Evolutionary conservation across 2,113 vertebrate genomes (phyloP), one percentile per base, ranked within the genome.

Genomic region (Tapirus terrestris): DNA sequence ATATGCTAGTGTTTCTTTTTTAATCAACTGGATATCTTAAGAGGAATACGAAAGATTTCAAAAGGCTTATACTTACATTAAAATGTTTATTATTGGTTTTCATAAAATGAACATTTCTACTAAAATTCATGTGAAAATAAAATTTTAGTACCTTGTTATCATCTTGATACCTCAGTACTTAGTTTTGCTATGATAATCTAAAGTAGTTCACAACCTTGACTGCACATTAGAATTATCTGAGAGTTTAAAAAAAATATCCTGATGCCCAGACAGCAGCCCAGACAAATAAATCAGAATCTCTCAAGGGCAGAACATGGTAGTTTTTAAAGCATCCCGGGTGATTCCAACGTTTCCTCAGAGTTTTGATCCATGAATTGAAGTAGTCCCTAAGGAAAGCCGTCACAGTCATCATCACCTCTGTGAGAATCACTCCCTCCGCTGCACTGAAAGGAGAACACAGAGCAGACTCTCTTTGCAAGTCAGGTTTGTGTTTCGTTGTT

Each of bases 21-120:
- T 93, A 85, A 51, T n/a, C 63, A 84, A 3, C 5, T 89, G 39
- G 33, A 16, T 80, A 58, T 92, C 1, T 58, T 60, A 77, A 75
- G 10, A 61, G 39, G 39, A 25, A 85, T 48, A 75, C 0, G 27
- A 39, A 63, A 85, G n/a, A 68, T 36, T 81, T 9, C 21, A 90
- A 91, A 90, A 61, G 16, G 21, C 31, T 33, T 9, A 31, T 90
- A 65, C 39, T 16, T 53, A 61, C 12, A 4, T 80, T 81, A 68
- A 63, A 81, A 56, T 75, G 21, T 75, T 68, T 91, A 53, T 51
- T n/a, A 31, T 29, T 84, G 86, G 33, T 43, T 81, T 87, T 87
- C 21, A 68, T 91, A 96, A 81, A 51, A 75, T 93, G 25, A 87
- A 51, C 75, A 91, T 93, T 36, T 86, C 67, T 70, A 76, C 56